These are phyloP conservation scores for Willisornis vidua DNA, from an alignment of 2,113 vertebrate genomes.

Conservation along the genomic window DNA sequence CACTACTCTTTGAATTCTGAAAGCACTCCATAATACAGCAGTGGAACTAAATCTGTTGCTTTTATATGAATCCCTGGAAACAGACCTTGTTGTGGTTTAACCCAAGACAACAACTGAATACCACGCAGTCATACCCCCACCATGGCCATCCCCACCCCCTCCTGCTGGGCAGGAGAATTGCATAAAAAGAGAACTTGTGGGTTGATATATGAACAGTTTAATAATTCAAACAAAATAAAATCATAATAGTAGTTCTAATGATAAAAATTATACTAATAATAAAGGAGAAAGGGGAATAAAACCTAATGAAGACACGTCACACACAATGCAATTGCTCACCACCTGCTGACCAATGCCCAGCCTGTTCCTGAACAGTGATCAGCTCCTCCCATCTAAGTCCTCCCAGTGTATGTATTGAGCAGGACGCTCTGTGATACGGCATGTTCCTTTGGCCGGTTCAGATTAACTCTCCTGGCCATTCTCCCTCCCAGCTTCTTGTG, in stretches of 20 bases:
- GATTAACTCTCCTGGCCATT: neutral
- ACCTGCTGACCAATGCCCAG: neutral
- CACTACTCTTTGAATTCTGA: conserved; percentile 20
- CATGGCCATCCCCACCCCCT: neutral
- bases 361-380: neutral
- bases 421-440: no score
- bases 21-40: conserved; percentile 10
- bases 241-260: neutral
- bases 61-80: conserved; percentile 41
- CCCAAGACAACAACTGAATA: neutral
- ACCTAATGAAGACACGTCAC: neutral
- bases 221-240: neutral
- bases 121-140: neutral
- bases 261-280: neutral
- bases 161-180: neutral
- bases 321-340: neutral
- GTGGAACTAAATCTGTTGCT: conserved; percentile 23
- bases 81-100: neutral
- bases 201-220: neutral
- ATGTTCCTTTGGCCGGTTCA: neutral
- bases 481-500: neutral
- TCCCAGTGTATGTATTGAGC: neutral
- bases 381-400: neutral
- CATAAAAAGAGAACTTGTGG: neutral
- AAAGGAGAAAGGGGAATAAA: neutral